Percentiles rank a stretch among this genome's conserved stretches.
Evolutionary conservation across 2,888 invertebrate genomes (phyloP).

Genomic region (Ormyrus pomaceus): DNA sequence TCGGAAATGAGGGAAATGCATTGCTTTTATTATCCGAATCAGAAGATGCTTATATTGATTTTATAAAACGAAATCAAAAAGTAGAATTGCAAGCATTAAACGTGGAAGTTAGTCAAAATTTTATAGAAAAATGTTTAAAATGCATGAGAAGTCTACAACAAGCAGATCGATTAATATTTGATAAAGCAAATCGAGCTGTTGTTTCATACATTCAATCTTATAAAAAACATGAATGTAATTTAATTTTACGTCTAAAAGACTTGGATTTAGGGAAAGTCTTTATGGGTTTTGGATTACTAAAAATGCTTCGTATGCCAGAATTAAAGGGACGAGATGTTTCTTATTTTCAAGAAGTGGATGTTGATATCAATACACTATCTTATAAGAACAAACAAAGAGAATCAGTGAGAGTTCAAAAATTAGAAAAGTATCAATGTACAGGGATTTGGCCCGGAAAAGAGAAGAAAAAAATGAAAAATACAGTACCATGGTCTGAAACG

Average conservation of each 20-base stretch:
- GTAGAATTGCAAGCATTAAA: slow-evolving; percentile 80
- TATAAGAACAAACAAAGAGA: slow-evolving; percentile 90
- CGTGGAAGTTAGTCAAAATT: slow-evolving; percentile 72
- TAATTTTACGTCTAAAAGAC: slow-evolving; percentile 92
- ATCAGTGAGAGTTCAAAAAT: slow-evolving; percentile 82
- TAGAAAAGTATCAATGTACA: slow-evolving; percentile 83
- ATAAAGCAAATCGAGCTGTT: slow-evolving; percentile 93
- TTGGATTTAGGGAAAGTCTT: slow-evolving; percentile 90
- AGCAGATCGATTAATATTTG: slow-evolving; percentile 86
- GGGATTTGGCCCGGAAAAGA: slow-evolving; percentile 85
- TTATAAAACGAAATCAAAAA: slow-evolving; percentile 93
- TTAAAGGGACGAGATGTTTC: slow-evolving; percentile 80
- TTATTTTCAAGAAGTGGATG: slow-evolving; percentile 78
- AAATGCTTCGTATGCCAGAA: slow-evolving; percentile 97
- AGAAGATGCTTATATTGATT: slow-evolving; percentile 93
- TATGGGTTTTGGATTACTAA: slow-evolving; percentile 91
- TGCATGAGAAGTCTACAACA: slow-evolving; percentile 82
- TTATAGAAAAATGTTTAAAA: slow-evolving; percentile 75
- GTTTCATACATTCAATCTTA: slow-evolving; percentile 97
- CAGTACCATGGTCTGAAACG: slow-evolving; percentile 87
- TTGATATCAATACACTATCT: slow-evolving; percentile 86
- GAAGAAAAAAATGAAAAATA: slow-evolving; percentile 79
- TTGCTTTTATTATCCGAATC: slow-evolving; percentile 89
- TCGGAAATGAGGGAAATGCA: slow-evolving; percentile 91
- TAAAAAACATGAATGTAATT: slow-evolving; percentile 95